These are phyloP conservation scores for Oryzias sinensis DNA, from an alignment of 2,797 vertebrate species.

Conservation along the genomic window DNA sequence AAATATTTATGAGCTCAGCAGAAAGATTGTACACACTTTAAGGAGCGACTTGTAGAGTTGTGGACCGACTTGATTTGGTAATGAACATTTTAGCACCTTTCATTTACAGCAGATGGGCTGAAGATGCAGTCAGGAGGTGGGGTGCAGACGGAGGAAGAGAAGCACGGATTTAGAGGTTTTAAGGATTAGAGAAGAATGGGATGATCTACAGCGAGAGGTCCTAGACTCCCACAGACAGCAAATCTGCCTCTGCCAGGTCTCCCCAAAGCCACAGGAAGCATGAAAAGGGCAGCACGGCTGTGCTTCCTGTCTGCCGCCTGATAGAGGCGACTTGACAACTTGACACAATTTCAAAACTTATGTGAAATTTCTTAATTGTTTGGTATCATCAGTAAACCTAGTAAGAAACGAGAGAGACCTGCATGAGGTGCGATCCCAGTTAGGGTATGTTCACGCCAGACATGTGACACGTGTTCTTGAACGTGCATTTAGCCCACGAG, in stretches of 20 bases:
- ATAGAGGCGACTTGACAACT: neutral
- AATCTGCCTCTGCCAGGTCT: conserved; percentile 47
- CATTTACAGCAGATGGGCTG: conserved; percentile 13
- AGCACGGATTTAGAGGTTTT: conserved; percentile 62
- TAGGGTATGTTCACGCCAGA: too few species aligned
- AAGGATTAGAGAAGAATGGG: conserved; percentile 50
- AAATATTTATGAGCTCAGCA: conserved; percentile 50
- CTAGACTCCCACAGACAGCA: conserved; percentile 23
- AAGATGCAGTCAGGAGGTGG: conserved; percentile 2
- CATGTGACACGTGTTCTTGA: too few species aligned
- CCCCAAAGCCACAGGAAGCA: conserved; percentile 46
- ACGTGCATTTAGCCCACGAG: too few species aligned
- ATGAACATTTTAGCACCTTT: conserved; percentile 1
- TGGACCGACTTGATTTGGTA: conserved; percentile 7
- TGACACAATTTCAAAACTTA: too few species aligned
- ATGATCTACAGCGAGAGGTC: conserved; percentile 24
- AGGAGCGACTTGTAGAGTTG: too few species aligned
- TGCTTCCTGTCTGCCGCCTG: conserved; percentile 3
- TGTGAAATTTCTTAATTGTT: too few species aligned
- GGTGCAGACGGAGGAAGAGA: conserved; percentile 37
- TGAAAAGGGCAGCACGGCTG: conserved; percentile 29
- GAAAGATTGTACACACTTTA: neutral
- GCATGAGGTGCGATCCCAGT: too few species aligned
- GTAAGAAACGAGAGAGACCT: too few species aligned
- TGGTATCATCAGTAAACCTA: too few species aligned